Conservation (phyloP, 2,797 vertebrate species). For the Galago senegalensis region DNA sequence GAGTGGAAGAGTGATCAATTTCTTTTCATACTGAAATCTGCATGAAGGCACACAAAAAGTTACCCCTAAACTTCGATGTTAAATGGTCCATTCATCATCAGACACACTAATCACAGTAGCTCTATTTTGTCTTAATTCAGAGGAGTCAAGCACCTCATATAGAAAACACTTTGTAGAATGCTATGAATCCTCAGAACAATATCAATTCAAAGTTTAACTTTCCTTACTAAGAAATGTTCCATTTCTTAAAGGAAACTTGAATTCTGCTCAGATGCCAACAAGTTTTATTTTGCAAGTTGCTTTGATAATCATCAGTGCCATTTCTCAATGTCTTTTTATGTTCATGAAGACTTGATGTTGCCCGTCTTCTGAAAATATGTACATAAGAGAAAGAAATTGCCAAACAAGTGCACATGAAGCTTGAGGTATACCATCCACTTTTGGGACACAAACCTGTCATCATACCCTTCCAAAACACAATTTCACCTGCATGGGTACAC, state of each 20-base stretch:
- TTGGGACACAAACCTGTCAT: constrained; percentile 83
- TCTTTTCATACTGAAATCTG: not conserved
- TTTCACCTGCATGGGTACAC: constrained; percentile 85
- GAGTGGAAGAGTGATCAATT: not conserved
- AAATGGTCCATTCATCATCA: not conserved
- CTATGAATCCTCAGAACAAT: not conserved
- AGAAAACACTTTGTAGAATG: not conserved
- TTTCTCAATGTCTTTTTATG: not conserved
- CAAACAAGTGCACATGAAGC: not conserved
- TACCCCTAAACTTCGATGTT: not conserved
- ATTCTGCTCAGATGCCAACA: not conserved
- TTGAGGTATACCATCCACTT: not conserved
- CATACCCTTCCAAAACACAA: constrained; percentile 73
- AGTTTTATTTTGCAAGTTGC: not conserved
- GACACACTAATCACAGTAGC: not conserved
- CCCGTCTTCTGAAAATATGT: constrained; percentile 68
- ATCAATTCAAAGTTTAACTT: not conserved
- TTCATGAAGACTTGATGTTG: constrained; percentile 47
- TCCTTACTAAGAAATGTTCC: not conserved
- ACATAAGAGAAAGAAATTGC: not conserved
- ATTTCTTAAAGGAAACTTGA: not conserved
- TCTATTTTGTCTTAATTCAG: not conserved
- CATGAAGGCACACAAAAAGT: not conserved
- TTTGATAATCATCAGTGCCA: not conserved
- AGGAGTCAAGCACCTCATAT: not conserved